Percentiles rank a stretch among this genome's conserved stretches.
phyloP scores from a whole-genome alignment of 2,888 invertebrate species.

The Limnephilus lunatus region DNA sequence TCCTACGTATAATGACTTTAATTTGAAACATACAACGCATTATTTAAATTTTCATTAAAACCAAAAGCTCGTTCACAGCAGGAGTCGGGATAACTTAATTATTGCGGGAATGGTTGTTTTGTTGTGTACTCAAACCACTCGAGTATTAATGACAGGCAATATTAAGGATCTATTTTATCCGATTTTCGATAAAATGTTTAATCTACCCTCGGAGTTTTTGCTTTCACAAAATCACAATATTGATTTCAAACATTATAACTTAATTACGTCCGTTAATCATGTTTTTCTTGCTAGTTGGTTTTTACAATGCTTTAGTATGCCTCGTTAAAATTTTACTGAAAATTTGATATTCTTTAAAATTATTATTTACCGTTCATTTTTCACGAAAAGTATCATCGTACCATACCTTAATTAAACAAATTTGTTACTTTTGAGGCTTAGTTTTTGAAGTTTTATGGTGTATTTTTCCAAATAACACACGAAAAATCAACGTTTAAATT shows the following conservation, averaged over 20 bases:
- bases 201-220: not conserved
- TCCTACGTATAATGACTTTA: not conserved
- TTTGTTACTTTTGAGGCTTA: too few relatives aligned
- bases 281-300: not conserved
- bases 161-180: conserved; percentile 11
- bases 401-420: too few relatives aligned
- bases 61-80: conserved; percentile 20
- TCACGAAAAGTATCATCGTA: too few relatives aligned
- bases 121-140: conserved; percentile 8
- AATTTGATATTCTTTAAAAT: not conserved
- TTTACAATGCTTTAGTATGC: not conserved
- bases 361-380: not conserved
- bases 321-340: not conserved
- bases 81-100: conserved; percentile 31
- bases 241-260: not conserved
- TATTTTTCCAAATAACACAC: too few relatives aligned
- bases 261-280: not conserved
- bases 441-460: too few relatives aligned
- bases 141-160: not conserved
- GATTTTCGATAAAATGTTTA: conserved; percentile 4
- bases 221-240: not conserved
- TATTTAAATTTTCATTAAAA: conserved; percentile 39
- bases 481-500: too few relatives aligned
- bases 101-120: conserved; percentile 27
- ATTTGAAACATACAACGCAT: conserved; percentile 33